phyloP scores from a whole-genome alignment of 2,113 vertebrate species.

The Oxygymnocypris stewartii region DNA sequence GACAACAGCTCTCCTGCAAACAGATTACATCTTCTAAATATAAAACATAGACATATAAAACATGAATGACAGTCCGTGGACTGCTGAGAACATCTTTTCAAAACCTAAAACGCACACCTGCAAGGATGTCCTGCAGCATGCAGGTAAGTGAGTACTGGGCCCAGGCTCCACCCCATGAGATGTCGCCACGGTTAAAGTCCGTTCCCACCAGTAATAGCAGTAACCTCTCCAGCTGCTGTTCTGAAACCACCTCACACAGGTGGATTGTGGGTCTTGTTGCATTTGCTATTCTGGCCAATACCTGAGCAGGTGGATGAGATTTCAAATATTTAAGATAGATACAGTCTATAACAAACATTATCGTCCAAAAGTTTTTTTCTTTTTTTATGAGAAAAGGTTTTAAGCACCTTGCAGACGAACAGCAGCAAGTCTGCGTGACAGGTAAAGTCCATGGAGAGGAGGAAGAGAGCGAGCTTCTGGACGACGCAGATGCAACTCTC shows the following conservation, averaged over 20 bases:
- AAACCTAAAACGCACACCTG: slow-evolving; percentile 73
- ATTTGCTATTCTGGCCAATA: slow-evolving; percentile 95
- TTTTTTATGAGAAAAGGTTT: background rate
- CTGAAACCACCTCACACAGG: slow-evolving; percentile 96
- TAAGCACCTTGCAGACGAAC: slow-evolving; percentile 95
- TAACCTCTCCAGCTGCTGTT: slow-evolving; percentile 92
- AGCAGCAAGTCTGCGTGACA: slow-evolving; percentile 97
- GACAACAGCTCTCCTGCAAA: slow-evolving; percentile 87
- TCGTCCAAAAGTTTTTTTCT: background rate
- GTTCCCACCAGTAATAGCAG: slow-evolving; percentile 94
- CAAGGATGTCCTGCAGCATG: slow-evolving; percentile 97
- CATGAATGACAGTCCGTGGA: background rate
- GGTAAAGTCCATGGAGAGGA: slow-evolving; percentile 98
- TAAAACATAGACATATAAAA: background rate
- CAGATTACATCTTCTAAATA: background rate
- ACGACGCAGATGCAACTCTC: slow-evolving; percentile 97
- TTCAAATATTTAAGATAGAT: background rate
- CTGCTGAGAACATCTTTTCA: no score
- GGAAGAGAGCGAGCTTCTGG: slow-evolving; percentile 93
- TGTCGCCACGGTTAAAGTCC: slow-evolving; percentile 97
- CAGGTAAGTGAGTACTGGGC: slow-evolving; percentile 98
- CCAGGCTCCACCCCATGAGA: slow-evolving; percentile 98
- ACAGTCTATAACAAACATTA: background rate
- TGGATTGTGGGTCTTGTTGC: slow-evolving; percentile 96
- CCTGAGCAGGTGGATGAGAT: slow-evolving; percentile 71